Conservation (phyloP, 2,888 invertebrate genomes). For the Psococerastis gibbosa region DNA sequence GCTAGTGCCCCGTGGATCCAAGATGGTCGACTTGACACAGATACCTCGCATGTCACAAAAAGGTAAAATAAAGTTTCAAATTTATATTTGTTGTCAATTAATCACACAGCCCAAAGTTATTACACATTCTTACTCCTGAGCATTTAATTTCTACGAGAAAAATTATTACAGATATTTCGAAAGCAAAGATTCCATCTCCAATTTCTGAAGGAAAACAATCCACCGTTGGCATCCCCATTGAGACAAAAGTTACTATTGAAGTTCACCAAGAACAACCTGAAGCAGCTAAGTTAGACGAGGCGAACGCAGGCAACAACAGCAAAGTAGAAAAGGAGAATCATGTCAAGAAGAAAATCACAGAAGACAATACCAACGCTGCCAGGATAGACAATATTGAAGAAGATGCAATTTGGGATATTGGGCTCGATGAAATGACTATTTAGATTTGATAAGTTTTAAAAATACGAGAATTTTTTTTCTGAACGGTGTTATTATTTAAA, state of each 20-base stretch:
- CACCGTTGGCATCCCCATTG: neutral
- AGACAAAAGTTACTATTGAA: constrained; percentile 2
- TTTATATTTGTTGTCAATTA: no score
- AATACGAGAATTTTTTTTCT: no score
- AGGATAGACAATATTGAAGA: neutral
- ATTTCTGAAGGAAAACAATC: neutral
- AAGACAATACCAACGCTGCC: neutral
- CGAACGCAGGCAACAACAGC: neutral
- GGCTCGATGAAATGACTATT: constrained; percentile 1
- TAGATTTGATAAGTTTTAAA: no score
- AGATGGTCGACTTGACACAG: no score
- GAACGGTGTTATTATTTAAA: no score
- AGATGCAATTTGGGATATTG: constrained; percentile 1
- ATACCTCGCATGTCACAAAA: no score
- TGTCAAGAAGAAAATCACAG: neutral
- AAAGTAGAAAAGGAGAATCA: neutral
- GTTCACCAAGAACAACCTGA: neutral
- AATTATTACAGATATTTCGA: no score
- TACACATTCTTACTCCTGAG: no score
- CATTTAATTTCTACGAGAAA: no score
- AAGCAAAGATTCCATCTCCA: neutral
- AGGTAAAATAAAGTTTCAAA: no score
- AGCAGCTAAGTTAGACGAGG: neutral
- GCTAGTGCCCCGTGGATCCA: neutral
- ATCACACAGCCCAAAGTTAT: no score